Conservation (phyloP, 2,113 vertebrate genomes). For the Indri indri region DNA sequence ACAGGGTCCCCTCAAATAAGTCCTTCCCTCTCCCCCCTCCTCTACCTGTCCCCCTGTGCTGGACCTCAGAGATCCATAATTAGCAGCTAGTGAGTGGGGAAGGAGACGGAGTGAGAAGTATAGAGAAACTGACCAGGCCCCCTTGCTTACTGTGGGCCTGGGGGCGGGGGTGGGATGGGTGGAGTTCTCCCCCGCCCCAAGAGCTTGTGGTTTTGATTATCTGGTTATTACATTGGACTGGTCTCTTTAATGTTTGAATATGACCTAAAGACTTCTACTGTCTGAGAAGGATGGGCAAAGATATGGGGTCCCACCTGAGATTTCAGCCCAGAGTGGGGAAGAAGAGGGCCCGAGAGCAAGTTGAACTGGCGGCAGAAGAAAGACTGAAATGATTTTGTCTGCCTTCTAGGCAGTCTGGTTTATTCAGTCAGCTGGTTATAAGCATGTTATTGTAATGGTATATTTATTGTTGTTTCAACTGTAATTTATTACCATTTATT, state of each 20-base stretch:
- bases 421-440: neutral
- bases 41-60: neutral
- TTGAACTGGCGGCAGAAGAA: neutral
- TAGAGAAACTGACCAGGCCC: neutral
- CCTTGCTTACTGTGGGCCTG: neutral
- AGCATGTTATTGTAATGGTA: neutral
- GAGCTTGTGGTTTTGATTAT: neutral
- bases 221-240: neutral
- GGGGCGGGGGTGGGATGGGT: no score
- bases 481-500: neutral
- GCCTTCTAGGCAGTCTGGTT: neutral
- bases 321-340: neutral
- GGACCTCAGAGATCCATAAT: neutral
- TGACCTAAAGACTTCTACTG: neutral
- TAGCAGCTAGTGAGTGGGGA: neutral
- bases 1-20: neutral
- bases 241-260: neutral
- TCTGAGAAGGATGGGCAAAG: neutral
- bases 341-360: neutral
- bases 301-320: neutral
- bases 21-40: neutral
- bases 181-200: neutral
- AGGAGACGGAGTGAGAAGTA: neutral
- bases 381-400: neutral
- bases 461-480: neutral